Conservation (phyloP, 2,797 vertebrate genomes). For the Poeciliopsis turneri region DNA sequence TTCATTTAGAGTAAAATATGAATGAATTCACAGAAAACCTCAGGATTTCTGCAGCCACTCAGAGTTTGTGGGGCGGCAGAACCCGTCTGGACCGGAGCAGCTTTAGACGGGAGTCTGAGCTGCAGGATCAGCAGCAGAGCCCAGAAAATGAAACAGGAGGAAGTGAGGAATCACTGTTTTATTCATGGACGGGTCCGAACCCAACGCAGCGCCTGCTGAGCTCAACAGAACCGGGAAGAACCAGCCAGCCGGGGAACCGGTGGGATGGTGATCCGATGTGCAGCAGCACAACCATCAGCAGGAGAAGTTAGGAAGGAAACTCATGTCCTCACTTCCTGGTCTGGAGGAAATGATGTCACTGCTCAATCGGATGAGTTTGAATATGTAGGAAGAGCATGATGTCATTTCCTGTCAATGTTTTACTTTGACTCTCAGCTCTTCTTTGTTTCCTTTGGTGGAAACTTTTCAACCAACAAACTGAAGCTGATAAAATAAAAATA, state of each 20-base stretch:
- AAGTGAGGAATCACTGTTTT: not conserved
- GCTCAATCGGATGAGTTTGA: not conserved
- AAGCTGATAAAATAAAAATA: no score
- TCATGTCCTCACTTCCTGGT: not conserved
- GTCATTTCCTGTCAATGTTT: not conserved
- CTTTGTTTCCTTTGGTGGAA: no score
- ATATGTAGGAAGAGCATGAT: not conserved
- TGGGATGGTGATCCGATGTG: not conserved
- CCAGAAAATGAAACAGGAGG: not conserved
- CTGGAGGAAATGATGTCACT: not conserved
- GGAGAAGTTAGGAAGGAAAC: no score
- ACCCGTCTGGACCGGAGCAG: no score
- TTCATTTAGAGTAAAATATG: not conserved
- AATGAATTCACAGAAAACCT: not conserved
- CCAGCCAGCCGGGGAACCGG: not conserved
- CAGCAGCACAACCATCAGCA: not conserved
- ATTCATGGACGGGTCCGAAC: not conserved
- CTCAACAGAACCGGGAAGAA: not conserved
- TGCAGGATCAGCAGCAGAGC: not conserved
- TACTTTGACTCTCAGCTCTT: no score
- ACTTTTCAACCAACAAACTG: no score
- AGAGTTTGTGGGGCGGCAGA: no score
- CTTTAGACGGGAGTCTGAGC: no score
- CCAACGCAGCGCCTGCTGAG: not conserved
- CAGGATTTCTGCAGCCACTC: no score